These are phyloP conservation scores for Sarcophaga caerulescens DNA, from an alignment of 2,888 invertebrate genomes.

Conservation along the genomic window DNA sequence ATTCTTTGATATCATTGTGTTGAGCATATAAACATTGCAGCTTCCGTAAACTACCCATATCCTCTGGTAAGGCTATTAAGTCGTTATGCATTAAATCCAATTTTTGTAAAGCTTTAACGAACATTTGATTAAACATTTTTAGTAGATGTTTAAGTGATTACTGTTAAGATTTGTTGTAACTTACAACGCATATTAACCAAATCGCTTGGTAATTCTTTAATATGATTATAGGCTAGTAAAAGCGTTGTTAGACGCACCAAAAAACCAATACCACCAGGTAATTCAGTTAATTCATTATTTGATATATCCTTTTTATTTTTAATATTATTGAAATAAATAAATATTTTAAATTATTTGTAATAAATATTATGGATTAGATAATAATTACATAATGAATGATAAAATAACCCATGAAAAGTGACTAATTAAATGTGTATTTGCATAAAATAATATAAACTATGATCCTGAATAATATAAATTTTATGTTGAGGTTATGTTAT, in stretches of 20 bases:
- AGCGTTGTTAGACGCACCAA: slow-evolving; percentile 88
- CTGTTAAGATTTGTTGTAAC: slow-evolving; percentile 68
- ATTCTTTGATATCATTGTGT: slow-evolving; percentile 88
- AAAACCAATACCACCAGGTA: slow-evolving; percentile 93
- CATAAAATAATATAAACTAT: neutral
- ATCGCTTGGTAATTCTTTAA: slow-evolving; percentile 89
- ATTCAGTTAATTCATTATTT: slow-evolving; percentile 86
- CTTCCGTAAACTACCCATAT: slow-evolving; percentile 87
- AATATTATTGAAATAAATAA: slow-evolving; percentile 38
- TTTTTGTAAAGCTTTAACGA: slow-evolving; percentile 83
- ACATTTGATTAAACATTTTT: neutral
- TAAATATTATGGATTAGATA: neutral
- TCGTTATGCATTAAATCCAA: slow-evolving; percentile 89
- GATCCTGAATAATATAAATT: neutral
- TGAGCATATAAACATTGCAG: slow-evolving; percentile 89
- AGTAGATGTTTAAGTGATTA: neutral
- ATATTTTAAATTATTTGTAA: slow-evolving; percentile 4
- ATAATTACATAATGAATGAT: neutral
- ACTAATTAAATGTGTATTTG: neutral
- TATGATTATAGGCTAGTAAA: slow-evolving; percentile 88
- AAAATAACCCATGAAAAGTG: too few relatives aligned
- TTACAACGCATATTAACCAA: slow-evolving; percentile 91
- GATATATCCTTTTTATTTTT: slow-evolving; percentile 86
- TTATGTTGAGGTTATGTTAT: too few relatives aligned
- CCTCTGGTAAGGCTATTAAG: slow-evolving; percentile 85